Conservation (phyloP, 2,113 vertebrate species). For the Xenopus borealis region DNA sequence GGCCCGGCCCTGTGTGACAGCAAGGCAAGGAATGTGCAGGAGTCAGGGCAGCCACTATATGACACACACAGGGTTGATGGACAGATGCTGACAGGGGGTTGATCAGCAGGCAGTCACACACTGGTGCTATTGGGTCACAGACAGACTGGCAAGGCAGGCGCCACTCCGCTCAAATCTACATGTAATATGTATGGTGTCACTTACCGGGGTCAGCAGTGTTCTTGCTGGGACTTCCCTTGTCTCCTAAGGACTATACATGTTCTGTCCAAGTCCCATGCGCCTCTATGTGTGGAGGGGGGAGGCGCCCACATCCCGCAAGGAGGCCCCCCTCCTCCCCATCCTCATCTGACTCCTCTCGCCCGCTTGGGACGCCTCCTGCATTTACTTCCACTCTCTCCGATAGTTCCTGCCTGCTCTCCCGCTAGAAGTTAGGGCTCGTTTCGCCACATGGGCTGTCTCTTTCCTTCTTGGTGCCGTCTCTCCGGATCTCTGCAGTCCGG, state of each 20-base stretch:
- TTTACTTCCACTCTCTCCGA: background rate
- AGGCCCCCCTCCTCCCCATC: background rate
- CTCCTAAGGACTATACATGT: background rate
- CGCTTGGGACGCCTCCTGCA: background rate
- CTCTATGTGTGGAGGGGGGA: background rate
- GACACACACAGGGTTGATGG: too few relatives aligned
- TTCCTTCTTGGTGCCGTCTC: background rate
- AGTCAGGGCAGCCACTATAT: too few relatives aligned
- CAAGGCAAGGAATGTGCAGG: too few relatives aligned
- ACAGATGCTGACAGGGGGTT: background rate
- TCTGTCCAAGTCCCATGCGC: background rate
- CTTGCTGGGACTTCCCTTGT: too few relatives aligned
- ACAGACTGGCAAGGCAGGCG: too few relatives aligned
- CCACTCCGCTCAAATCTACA: too few relatives aligned
- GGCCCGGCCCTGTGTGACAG: too few relatives aligned
- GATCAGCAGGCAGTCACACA: background rate
- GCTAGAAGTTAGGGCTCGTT: background rate
- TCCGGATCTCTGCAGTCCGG: slow-evolving; percentile 12
- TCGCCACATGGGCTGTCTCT: background rate
- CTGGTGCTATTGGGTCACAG: background rate
- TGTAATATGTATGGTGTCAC: background rate
- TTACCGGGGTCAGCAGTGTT: background rate
- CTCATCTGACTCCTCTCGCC: background rate
- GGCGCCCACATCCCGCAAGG: background rate
- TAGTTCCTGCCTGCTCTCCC: background rate